phyloP scores from a whole-genome alignment of 2,113 vertebrate species.

The Pangasianodon hypophthalmus region DNA sequence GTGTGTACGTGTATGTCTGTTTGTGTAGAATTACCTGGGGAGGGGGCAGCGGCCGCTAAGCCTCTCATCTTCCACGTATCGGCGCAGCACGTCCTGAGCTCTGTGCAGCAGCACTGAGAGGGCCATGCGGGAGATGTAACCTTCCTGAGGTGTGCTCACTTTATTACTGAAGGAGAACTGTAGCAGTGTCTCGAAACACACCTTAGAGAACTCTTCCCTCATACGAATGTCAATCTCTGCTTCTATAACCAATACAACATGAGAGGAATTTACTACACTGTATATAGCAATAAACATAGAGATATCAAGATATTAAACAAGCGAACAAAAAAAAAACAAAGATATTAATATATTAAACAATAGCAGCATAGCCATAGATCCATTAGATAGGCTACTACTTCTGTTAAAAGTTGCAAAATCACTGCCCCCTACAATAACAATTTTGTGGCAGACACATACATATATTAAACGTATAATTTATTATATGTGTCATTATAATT shows the following conservation, averaged over 20 bases:
- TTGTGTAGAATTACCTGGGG: constrained; percentile 78
- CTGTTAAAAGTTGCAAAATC: background rate
- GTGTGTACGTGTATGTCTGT: background rate
- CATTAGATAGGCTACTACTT: background rate
- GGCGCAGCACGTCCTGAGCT: constrained; percentile 91
- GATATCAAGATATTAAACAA: background rate
- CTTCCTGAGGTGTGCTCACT: constrained; percentile 94
- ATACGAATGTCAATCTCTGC: constrained; percentile 96
- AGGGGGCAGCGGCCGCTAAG: constrained; percentile 96
- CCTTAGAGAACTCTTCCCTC: constrained; percentile 98
- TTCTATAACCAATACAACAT: constrained; percentile 73
- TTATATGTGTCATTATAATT: background rate
- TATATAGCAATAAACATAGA: background rate
- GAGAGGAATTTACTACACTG: background rate
- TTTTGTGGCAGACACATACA: background rate
- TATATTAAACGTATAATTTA: background rate
- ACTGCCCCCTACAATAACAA: background rate
- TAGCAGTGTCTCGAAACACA: constrained; percentile 97
- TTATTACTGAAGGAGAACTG: constrained; percentile 99
- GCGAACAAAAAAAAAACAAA: background rate
- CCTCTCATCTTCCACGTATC: constrained; percentile 94
- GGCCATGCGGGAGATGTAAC: constrained; percentile 97
- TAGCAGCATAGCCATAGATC: background rate
- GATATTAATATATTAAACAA: background rate
- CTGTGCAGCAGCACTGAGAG: constrained; percentile 93